Conservation (phyloP, 2,113 vertebrate genomes). For the Etheostoma cragini region DNA sequence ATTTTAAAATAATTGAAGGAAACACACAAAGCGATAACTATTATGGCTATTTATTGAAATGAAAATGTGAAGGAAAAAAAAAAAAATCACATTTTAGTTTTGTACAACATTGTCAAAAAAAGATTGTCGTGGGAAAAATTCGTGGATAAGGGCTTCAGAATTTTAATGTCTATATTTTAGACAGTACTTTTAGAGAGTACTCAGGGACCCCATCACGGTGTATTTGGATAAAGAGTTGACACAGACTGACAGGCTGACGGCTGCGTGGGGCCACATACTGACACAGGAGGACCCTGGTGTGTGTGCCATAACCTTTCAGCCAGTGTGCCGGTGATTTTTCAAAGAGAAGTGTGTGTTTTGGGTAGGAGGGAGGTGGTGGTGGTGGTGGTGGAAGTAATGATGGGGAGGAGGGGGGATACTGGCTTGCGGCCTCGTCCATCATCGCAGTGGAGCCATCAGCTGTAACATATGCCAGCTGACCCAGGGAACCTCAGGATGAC, state of each 20-base stretch:
- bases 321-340: conserved; percentile 50
- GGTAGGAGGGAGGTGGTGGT: background rate
- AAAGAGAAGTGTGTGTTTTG: conserved; percentile 13
- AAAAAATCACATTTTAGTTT: too few species aligned
- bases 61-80: too few species aligned
- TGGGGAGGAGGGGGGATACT: background rate
- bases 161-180: background rate
- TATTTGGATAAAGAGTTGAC: conserved; percentile 38
- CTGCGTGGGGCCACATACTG: conserved; percentile 30
- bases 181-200: conserved; percentile 21
- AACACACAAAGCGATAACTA: too few species aligned
- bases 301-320: conserved; percentile 52
- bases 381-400: conserved; percentile 3
- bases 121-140: too few species aligned
- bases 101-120: too few species aligned
- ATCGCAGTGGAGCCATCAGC: conserved; percentile 67
- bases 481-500: conserved; percentile 27
- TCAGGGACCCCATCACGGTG: conserved; percentile 1
- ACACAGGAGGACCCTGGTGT: conserved; percentile 42
- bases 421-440: conserved; percentile 69
- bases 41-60: too few species aligned
- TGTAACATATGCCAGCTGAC: conserved; percentile 74
- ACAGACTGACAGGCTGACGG: conserved; percentile 30
- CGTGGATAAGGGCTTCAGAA: too few species aligned
- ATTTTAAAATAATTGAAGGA: too few species aligned